Base-by-base conservation (phyloP, 2,113 vertebrate species). In the Stegostoma tigrinum region DNA sequence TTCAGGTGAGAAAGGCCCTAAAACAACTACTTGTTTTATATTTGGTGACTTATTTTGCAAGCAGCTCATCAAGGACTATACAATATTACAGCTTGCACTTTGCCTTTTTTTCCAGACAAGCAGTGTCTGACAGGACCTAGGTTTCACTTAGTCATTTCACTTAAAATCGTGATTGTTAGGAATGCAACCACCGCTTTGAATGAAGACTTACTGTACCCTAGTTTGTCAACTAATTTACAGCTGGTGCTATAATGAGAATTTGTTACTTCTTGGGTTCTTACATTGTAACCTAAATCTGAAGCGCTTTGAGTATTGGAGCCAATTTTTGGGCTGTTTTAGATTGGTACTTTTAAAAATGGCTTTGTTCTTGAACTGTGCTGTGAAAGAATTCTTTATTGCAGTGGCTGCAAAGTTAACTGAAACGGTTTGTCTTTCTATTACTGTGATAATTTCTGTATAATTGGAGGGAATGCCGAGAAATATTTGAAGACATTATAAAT, bases 401-500 rank as follows among this genome's bases (percentile, higher is more conserved):
- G 55, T 61, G 48, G 45, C 30, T 24, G 14, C 34, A 48, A 38
- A 45, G 21, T 10, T 68, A 27, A 75, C 24, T 95, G 23, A 72
- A 72, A 34, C 52, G 1, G 8, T 52, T 14, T 30, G 52, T 75
- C 24, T 23, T 3, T 72, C 24, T 72, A 52, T 52, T 42, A 48
- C 68, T 68, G 42, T 68, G 67, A 42, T 94, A 94, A 68, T 1
- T 72, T 42, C 66, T 72, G 24, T 94, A 72, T 27, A 95, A 21
- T 52, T 91, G n/a, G 34, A 66, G 89, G 61, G 6, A 93, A 67
- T 66, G 61, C 55, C 34, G 89, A 93, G 66, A 90, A 64, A 91
- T 91, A 91, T 23, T 93, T 93, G 89, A 61, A 87, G 48, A 87
- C 14, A 89, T 91, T 38, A 30, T 91, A 91, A 64, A 38, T 91